Base-by-base conservation (phyloP, 2,797 vertebrate genomes). In the Danio tinwini region DNA sequence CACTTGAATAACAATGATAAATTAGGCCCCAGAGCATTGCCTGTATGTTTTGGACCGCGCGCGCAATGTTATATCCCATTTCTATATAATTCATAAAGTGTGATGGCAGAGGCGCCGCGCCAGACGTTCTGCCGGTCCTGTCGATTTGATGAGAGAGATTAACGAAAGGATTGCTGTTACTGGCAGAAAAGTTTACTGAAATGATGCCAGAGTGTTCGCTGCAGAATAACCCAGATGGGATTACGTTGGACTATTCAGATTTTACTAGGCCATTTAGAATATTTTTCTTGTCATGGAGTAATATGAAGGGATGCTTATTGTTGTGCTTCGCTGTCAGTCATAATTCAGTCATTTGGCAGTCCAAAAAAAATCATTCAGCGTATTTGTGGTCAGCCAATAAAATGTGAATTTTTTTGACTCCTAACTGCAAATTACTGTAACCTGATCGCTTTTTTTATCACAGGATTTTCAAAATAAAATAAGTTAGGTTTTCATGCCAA, bases 1-100 rank as follows among this genome's bases (percentile, higher is more conserved):
- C 88, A 84, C 91, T 86, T 89, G 93, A 93, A 94, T 93, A 94
- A 94, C 92, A 93, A 93, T 94, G 92, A 93, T 92, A 92, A 93
- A 94, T 91, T 87, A 87, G 88, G 89, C 90, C 90, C 90, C 78
- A 74, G 87, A 91, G 93, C 91, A 88, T 91, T 89, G 85, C 82
- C 84, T 85, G 81, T 89, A 90, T 92, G 88, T 91, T 92, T 91
- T 92, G 87, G 85, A 89, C 90, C 81, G 88, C 88, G 73, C 87
- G 89, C 85, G 89, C 85, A 88, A 88, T 87, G 83, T 76, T 84
- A 83, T 87, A 86, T 88, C 76, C 83, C 85, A 84, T 88, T 86
- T 88, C 84, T 85, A 74, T 82, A 89, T 89, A 86, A 89, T 87
- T 87, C 91, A 91, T 86, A 58, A 87, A 87, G 88, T 88, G 88